Evolutionary conservation across 2,888 invertebrate genomes (phyloP).

Genomic region (Periphyllus acericola): DNA sequence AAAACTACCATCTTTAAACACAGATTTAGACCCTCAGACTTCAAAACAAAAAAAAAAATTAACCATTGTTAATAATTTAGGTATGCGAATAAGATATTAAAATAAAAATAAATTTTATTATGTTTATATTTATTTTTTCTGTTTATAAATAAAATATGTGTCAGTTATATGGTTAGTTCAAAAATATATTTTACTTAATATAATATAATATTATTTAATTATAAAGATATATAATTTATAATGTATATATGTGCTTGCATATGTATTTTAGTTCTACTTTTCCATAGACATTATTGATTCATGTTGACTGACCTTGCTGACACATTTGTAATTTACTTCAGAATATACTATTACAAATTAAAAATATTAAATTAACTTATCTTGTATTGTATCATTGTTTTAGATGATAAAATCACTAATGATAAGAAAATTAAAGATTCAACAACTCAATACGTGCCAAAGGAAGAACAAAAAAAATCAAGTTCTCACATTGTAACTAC

Average conservation of each 20-base stretch:
- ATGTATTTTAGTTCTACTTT: no score
- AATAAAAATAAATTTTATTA: not conserved
- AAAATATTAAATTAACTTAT: not conserved
- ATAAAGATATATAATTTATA: no score
- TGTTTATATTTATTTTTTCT: no score
- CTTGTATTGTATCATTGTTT: not conserved
- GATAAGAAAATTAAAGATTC: constrained; percentile 48
- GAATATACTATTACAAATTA: not conserved
- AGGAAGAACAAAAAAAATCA: constrained; percentile 15
- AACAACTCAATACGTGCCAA: not conserved
- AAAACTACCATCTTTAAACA: constrained; percentile 36
- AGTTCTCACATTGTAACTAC: constrained; percentile 41
- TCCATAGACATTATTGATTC: not conserved
- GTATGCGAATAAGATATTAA: not conserved
- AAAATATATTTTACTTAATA: no score
- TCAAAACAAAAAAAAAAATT: constrained; percentile 45
- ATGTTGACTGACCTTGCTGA: not conserved
- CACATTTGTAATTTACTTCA: not conserved
- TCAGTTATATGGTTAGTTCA: no score
- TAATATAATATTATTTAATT: no score
- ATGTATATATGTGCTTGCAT: no score
- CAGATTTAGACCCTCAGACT: constrained; percentile 26
- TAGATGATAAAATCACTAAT: constrained; percentile 47
- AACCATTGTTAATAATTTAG: constrained; percentile 42
- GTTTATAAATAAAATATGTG: no score